phyloP scores from a whole-genome alignment of 1,140 invertebrate genomes.

The Chrysoperla carnea region DNA sequence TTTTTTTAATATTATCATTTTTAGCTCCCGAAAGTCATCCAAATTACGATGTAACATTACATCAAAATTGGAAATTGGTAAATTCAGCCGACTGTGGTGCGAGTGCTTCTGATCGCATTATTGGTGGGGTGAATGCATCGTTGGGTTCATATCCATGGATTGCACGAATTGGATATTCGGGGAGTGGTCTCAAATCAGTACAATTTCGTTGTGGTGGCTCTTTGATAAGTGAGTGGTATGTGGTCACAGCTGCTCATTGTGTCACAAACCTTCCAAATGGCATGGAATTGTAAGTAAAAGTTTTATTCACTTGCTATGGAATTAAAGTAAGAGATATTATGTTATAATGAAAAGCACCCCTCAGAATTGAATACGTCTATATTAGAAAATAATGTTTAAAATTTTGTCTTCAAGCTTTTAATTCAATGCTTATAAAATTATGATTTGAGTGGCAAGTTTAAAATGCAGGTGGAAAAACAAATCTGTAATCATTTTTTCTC shows the following conservation, averaged over 20 bases:
- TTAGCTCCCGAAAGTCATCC: no score
- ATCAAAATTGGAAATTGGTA: slow-evolving; percentile 7
- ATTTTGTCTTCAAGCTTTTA: no score
- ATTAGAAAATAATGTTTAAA: no score
- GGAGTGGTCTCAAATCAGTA: slow-evolving; percentile 8
- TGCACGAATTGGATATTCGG: slow-evolving; percentile 36
- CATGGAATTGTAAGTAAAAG: slow-evolving; percentile 26
- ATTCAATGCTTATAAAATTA: no score
- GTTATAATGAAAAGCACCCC: no score
- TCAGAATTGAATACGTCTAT: no score
- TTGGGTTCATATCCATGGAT: slow-evolving; percentile 53
- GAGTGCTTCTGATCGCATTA: slow-evolving; percentile 33
- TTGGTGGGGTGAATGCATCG: slow-evolving; percentile 36
- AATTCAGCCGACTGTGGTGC: slow-evolving; percentile 27
- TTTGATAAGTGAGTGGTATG: slow-evolving; percentile 35
- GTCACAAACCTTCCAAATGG: slow-evolving; percentile 25
- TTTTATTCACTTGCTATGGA: no score
- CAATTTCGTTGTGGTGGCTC: slow-evolving; percentile 40
- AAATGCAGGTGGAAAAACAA: no score
- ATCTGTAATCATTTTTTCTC: no score
- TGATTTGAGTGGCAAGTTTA: no score
- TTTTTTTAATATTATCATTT: no score
- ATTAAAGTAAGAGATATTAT: no score
- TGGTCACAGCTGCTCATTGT: slow-evolving; percentile 52
- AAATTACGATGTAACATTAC: neutral